Percentiles rank a stretch among this genome's conserved stretches.
Conservation (phyloP, 2,797 vertebrate genomes). For the Pangasius djambal region DNA sequence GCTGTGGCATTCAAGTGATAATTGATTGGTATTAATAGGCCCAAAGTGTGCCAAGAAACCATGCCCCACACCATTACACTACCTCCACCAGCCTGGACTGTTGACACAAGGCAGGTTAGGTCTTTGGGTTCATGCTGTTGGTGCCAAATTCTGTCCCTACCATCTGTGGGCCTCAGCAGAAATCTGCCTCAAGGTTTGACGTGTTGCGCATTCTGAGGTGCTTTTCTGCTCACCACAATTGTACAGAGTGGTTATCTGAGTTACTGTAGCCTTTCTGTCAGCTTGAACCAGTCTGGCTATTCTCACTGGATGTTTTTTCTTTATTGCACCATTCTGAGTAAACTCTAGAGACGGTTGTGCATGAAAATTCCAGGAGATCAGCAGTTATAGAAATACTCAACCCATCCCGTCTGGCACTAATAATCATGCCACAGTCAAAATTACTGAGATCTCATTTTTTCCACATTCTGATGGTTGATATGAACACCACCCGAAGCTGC, state of each 20-base stretch:
- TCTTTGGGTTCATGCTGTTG: neutral
- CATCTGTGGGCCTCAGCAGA: neutral
- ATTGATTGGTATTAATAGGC: no score
- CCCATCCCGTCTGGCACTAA: neutral
- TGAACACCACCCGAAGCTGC: neutral
- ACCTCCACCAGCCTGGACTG: neutral
- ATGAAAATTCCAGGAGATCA: neutral
- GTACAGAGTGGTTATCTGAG: neutral
- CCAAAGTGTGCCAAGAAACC: no score
- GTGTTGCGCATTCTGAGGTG: neutral
- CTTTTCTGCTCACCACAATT: neutral
- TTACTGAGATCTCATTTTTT: neutral
- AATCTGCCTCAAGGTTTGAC: neutral
- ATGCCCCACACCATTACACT: neutral
- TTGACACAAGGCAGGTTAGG: neutral
- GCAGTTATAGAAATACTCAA: neutral
- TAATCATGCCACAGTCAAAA: neutral
- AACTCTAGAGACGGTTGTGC: neutral
- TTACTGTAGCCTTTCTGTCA: no score
- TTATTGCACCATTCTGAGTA: slow-evolving; percentile 1
- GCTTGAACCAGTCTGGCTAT: no score
- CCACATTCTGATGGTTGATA: neutral
- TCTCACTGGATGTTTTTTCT: neutral
- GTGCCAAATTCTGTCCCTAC: neutral
- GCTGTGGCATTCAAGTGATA: no score